A percentile compares a stretch with the other conserved stretches of the same genome.
Conservation (phyloP, 2,888 invertebrate genomes). For the Sepioteuthis lessoniana region DNA sequence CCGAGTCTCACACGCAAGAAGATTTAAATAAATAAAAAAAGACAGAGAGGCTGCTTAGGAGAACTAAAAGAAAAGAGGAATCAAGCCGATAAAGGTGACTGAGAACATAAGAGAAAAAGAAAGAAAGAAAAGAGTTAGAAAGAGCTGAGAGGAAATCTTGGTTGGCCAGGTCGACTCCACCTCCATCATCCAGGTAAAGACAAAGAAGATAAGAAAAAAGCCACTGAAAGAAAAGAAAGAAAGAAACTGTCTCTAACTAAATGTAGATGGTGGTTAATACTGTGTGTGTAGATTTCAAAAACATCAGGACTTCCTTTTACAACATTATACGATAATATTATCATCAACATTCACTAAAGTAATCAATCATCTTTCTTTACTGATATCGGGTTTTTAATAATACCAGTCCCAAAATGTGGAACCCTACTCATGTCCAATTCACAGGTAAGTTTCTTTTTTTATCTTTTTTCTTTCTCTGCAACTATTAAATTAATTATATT, state of each 20-base stretch:
- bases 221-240: neutral
- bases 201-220: neutral
- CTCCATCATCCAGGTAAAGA: neutral
- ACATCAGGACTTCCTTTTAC: neutral
- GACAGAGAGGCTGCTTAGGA: no score
- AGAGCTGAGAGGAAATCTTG: neutral
- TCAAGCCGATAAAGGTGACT: neutral
- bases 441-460: conserved; percentile 59
- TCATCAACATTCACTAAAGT: neutral
- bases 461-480: no score
- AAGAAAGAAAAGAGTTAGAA: neutral
- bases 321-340: neutral
- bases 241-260: neutral
- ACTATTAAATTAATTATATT: no score
- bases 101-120: neutral
- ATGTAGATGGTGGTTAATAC: neutral
- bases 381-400: neutral
- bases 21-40: neutral
- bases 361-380: neutral
- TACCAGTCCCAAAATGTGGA: conserved; percentile 60
- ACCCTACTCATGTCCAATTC: conserved; percentile 69
- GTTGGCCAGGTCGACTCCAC: neutral
- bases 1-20: neutral
- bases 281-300: neutral
- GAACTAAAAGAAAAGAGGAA: neutral